Base-by-base conservation (phyloP, 2,113 vertebrate genomes). In the Neoarius graeffei region DNA sequence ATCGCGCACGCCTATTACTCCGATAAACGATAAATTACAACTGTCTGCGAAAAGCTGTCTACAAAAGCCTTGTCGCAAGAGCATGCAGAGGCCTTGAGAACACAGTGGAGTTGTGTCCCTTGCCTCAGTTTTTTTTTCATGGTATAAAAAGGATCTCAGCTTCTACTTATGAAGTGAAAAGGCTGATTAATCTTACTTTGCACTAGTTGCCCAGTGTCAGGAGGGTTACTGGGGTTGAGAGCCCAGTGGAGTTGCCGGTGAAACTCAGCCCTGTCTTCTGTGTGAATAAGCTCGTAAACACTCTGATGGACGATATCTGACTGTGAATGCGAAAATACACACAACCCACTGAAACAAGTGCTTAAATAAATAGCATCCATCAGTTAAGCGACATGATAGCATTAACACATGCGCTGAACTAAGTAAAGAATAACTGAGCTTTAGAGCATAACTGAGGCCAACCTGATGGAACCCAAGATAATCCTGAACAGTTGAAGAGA, bases 221-320 rank as follows among this genome's bases (percentile, higher is more conserved):
- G 48, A 56, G 90, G 27, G 79, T 94, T 93, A 4, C 89, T 27
- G 81, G 96, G 95, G 73, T 95, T 95, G 81, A 96, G 92, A 7
- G 95, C 93, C 97, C 96, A 97, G 3, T 97, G 96, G 23, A 97
- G 94, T 89, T 97, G 97, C 57, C 94, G 95, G 30, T 96, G 96
- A 92, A 97, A 97, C 90, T 97, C 96, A 69, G 93, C 92, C 80
- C 96, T 93, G 88, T 97, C 96, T 91, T 97, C 97, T 0, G 96
- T 97, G 42, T 97, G 97, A 90, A 97, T 96, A 80, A 97, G 92
- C 90, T 97, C 96, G 91, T 95, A 97, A 0, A 97, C 96, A 60
- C 96, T 97, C 94, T 97, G 97, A 88, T 97, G 96, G 91, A 97
- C 96, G 81, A 97, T 94, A 90, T 97, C 97, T 54, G 96, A 97